A percentile compares a stretch with the other conserved stretches of the same genome.
Evolutionary conservation across 1,140 invertebrate genomes (phyloP).

Genomic region (Leptopilina clavipes): DNA sequence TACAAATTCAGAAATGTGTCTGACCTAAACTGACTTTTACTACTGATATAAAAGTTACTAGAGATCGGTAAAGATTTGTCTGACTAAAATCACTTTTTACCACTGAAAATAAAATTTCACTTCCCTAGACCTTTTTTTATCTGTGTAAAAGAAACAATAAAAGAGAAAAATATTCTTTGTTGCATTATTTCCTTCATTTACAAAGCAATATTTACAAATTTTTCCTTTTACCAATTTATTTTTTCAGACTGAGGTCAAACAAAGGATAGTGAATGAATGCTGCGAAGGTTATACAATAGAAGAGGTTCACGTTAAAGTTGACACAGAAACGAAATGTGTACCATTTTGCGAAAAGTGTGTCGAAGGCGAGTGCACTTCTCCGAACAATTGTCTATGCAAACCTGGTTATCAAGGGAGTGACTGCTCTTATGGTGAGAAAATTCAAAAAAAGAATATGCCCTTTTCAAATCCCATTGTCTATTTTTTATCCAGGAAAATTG

Average conservation of each 20-base stretch:
- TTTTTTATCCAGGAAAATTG: not conserved
- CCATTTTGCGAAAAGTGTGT: conserved; percentile 64
- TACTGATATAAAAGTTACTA: no score
- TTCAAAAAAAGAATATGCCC: not conserved
- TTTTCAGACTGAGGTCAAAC: conserved; percentile 63
- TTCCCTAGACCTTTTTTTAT: no score
- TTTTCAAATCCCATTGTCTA: not conserved
- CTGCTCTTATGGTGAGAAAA: conserved; percentile 61
- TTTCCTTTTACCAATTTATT: not conserved
- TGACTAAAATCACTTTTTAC: no score
- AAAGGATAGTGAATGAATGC: conserved; percentile 62
- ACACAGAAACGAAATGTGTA: conserved; percentile 54
- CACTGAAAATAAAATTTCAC: no score
- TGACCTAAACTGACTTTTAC: no score
- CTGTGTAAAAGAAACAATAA: no score
- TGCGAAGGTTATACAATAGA: conserved; percentile 65
- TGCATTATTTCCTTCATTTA: not conserved
- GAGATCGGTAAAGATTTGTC: no score
- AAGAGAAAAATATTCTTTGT: no score
- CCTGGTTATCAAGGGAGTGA: conserved; percentile 70
- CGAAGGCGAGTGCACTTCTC: conserved; percentile 71
- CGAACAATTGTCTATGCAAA: conserved; percentile 75
- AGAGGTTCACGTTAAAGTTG: conserved; percentile 42
- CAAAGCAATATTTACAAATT: not conserved
- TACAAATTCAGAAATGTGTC: no score